A percentile compares a stretch with the other conserved stretches of the same genome.
Evolutionary conservation across 2,113 vertebrate species (phyloP).

Genomic region (Garra rufa): DNA sequence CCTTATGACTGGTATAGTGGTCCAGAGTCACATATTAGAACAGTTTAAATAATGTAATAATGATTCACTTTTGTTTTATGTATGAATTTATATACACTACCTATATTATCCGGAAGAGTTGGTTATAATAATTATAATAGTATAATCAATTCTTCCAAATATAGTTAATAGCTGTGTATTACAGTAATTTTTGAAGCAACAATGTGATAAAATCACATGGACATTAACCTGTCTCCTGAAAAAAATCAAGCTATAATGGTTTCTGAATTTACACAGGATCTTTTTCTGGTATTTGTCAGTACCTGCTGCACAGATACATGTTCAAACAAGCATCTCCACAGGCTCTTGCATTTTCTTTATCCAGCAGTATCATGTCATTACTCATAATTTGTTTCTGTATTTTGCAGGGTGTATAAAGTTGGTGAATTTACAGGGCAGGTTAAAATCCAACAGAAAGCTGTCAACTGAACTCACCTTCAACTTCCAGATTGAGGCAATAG

Average conservation of each 20-base stretch:
- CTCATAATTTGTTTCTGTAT: background rate
- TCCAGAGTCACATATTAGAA: background rate
- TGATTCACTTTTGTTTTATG: background rate
- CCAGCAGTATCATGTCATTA: background rate
- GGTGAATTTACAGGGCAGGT: constrained; percentile 93
- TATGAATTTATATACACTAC: background rate
- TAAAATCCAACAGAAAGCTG: constrained; percentile 96
- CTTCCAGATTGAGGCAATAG: constrained; percentile 97
- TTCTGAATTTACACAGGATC: background rate
- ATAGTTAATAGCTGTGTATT: background rate
- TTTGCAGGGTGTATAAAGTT: constrained; percentile 95
- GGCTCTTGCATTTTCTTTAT: background rate
- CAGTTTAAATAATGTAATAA: background rate
- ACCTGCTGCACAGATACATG: background rate
- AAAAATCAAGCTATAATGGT: background rate
- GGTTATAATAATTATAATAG: background rate
- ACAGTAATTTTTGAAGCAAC: background rate
- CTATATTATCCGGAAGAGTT: background rate
- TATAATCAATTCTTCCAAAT: no score
- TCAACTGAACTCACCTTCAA: constrained; percentile 97
- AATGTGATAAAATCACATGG: background rate
- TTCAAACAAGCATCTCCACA: constrained; percentile 16
- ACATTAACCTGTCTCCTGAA: background rate
- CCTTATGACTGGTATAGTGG: no score
- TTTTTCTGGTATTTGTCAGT: background rate